Conservation (phyloP, 2,113 vertebrate genomes). For the Cairina moschata region DNA sequence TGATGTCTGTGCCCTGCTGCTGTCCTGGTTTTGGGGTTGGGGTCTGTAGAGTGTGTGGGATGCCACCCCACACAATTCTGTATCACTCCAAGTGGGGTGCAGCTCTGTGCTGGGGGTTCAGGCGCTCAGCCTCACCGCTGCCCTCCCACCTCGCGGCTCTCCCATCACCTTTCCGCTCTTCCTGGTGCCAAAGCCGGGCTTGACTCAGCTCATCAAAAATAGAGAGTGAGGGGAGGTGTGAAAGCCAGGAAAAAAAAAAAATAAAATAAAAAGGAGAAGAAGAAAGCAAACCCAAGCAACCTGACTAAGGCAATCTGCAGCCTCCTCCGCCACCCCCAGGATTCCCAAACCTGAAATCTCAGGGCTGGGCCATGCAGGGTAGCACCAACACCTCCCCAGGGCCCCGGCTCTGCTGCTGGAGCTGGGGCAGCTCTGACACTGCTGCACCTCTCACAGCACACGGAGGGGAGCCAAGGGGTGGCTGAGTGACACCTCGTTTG, state of each 20-base stretch:
- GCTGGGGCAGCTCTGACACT: not conserved
- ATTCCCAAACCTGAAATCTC: not conserved
- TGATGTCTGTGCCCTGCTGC: not conserved
- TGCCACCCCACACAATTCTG: not conserved
- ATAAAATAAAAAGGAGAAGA: not conserved
- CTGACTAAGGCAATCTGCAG: constrained; percentile 15
- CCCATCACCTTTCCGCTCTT: constrained; percentile 7
- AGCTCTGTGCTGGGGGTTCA: not conserved
- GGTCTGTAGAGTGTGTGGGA: not conserved
- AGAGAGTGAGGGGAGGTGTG: constrained; percentile 66
- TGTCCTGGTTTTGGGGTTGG: not conserved
- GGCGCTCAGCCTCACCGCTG: not conserved
- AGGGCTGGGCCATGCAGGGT: not conserved
- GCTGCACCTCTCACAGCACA: not conserved
- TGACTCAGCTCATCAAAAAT: constrained; percentile 68
- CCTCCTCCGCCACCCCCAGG: accelerated
- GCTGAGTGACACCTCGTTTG: not conserved
- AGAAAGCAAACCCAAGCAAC: constrained; percentile 14
- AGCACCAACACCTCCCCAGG: accelerated
- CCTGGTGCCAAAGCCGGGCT: not conserved
- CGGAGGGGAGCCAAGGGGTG: accelerated
- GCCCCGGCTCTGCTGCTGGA: accelerated
- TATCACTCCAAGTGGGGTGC: not conserved
- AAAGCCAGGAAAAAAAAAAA: not conserved
- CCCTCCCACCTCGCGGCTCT: not conserved